Conservation (phyloP, 2,888 invertebrate genomes). For the Cordylochernes scorpioides region DNA sequence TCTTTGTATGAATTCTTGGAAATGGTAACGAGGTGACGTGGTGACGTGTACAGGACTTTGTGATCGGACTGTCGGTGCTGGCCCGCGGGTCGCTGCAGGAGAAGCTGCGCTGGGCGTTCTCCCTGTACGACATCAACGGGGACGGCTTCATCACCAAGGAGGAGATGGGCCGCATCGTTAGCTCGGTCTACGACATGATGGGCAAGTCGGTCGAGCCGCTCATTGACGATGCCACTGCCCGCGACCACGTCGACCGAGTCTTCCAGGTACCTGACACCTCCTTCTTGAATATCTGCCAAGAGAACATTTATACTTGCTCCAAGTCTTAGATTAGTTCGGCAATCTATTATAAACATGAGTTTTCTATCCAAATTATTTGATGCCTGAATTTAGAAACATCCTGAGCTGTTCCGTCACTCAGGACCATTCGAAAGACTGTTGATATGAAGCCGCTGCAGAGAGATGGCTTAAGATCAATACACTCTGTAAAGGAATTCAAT, state of each 20-base stretch:
- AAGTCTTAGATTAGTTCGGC: too few species aligned
- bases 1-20: too few species aligned
- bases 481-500: too few species aligned
- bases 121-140: conserved; percentile 27
- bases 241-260: conserved; percentile 26
- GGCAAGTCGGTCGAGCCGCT: conserved; percentile 50
- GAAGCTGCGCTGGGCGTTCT: conserved; percentile 30
- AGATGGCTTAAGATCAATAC: too few species aligned
- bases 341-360: too few species aligned
- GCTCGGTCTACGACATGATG: conserved; percentile 28
- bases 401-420: too few species aligned
- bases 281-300: too few species aligned
- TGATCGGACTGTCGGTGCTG: conserved; percentile 27
- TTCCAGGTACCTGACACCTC: conserved; percentile 27
- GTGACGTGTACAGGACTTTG: conserved; percentile 26
- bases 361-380: too few species aligned
- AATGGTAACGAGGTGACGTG: too few species aligned
- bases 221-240: conserved; percentile 23
- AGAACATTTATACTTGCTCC: background rate
- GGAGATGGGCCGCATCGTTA: conserved; percentile 26
- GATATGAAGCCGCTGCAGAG: too few species aligned
- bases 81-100: conserved; percentile 26
- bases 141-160: conserved; percentile 27
- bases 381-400: too few species aligned
- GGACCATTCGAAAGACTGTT: too few species aligned